Evolutionary conservation across 2,113 vertebrate species (phyloP).

Genomic region (Lasiurus borealis): DNA sequence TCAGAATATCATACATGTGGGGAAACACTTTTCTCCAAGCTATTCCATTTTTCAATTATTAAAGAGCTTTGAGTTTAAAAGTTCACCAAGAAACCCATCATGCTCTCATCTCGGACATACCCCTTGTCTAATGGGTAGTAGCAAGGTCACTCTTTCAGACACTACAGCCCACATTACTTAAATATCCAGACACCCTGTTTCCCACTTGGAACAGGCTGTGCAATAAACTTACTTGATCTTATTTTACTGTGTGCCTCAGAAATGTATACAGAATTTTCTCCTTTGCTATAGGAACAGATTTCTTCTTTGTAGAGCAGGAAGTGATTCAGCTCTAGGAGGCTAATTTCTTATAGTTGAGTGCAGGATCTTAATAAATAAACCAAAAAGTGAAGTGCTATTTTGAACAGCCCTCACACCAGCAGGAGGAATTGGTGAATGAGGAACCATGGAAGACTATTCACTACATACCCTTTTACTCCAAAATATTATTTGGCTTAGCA

Average conservation of each 20-base stretch:
- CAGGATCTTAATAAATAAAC: slow-evolving; percentile 91
- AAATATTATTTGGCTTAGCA: slow-evolving; percentile 85
- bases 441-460: slow-evolving; percentile 84
- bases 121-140: slow-evolving; percentile 63
- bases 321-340: slow-evolving; percentile 90
- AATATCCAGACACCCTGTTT: slow-evolving; percentile 55
- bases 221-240: slow-evolving; percentile 63
- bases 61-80: slow-evolving; percentile 76
- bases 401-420: slow-evolving; percentile 90
- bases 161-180: slow-evolving; percentile 50
- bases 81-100: slow-evolving; percentile 64
- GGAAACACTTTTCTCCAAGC: slow-evolving; percentile 36
- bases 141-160: slow-evolving; percentile 55
- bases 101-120: not conserved
- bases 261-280: slow-evolving; percentile 59
- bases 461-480: slow-evolving; percentile 82
- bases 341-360: slow-evolving; percentile 90
- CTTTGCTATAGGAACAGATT: slow-evolving; percentile 79
- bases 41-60: slow-evolving; percentile 67
- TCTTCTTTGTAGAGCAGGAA: slow-evolving; percentile 82
- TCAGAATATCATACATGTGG: slow-evolving; percentile 46
- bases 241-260: slow-evolving; percentile 70
- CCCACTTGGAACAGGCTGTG: not conserved
- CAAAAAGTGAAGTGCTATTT: slow-evolving; percentile 90
- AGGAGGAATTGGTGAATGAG: slow-evolving; percentile 89